A percentile compares a stretch with the other conserved stretches of the same genome.
Evolutionary conservation across 2,113 vertebrate species (phyloP).

Genomic region (Ammodytes dubius): DNA sequence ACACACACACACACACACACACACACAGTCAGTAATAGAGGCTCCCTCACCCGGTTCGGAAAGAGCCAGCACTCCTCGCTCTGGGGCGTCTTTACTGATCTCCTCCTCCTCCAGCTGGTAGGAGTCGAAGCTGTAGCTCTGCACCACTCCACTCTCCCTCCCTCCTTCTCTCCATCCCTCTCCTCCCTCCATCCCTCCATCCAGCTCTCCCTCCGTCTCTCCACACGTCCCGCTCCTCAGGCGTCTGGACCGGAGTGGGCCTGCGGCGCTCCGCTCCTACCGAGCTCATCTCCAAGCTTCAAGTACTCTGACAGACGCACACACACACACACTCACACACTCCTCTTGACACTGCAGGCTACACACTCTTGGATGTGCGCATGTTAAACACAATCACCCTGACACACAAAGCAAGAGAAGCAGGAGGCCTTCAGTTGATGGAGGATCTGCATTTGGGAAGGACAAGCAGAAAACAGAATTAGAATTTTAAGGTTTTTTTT

Average conservation of each 20-base stretch:
- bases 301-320: constrained; percentile 11
- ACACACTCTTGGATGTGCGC: constrained; percentile 44
- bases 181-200: constrained; percentile 71
- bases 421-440: constrained; percentile 55
- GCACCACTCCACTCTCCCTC: constrained; percentile 86
- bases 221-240: constrained; percentile 81
- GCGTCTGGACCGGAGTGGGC: constrained; percentile 83
- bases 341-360: constrained; percentile 26
- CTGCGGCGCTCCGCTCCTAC: constrained; percentile 88
- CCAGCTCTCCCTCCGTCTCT: constrained; percentile 65
- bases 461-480: constrained; percentile 37
- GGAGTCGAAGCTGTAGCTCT: constrained; percentile 95
- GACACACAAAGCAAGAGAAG: constrained; percentile 35
- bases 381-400: constrained; percentile 52
- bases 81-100: constrained; percentile 83
- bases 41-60: constrained; percentile 89
- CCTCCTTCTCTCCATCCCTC: constrained; percentile 78
- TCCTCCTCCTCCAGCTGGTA: constrained; percentile 94
- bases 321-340: constrained; percentile 15
- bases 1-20: constrained; percentile 18
- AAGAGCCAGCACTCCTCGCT: constrained; percentile 88
- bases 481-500: constrained; percentile 23
- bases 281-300: constrained; percentile 83
- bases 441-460: constrained; percentile 54
- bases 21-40: constrained; percentile 20